Evolutionary conservation across 2,113 vertebrate genomes (phyloP).

Genomic region (Aegotheles bennettii): DNA sequence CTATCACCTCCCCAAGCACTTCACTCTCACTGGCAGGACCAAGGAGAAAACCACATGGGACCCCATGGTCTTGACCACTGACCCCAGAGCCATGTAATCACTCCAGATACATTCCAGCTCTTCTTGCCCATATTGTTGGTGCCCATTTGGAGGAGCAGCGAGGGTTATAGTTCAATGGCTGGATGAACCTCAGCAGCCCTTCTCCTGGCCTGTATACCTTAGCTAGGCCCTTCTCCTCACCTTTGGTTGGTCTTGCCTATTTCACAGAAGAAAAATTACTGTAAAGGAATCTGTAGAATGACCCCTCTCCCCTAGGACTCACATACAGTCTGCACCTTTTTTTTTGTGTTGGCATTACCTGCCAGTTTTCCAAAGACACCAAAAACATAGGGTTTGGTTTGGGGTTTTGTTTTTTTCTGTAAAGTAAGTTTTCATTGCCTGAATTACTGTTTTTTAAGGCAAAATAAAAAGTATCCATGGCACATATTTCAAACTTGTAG

Average conservation of each 20-base stretch:
- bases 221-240: neutral
- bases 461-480: neutral
- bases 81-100: neutral
- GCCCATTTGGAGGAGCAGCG: neutral
- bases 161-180: neutral
- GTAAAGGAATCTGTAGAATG: neutral
- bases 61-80: neutral
- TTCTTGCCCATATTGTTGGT: neutral
- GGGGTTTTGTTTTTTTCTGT: neutral
- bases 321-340: neutral
- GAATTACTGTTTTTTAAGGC: neutral
- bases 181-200: neutral
- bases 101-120: neutral
- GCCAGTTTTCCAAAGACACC: neutral
- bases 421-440: neutral
- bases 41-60: neutral
- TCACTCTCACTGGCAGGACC: neutral
- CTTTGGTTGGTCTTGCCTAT: neutral
- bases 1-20: neutral
- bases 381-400: neutral
- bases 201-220: neutral
- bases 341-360: neutral
- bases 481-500: neutral
- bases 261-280: neutral
- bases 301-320: neutral